phyloP scores from a whole-genome alignment of 2,113 vertebrate species.

The Labeo rohita region DNA sequence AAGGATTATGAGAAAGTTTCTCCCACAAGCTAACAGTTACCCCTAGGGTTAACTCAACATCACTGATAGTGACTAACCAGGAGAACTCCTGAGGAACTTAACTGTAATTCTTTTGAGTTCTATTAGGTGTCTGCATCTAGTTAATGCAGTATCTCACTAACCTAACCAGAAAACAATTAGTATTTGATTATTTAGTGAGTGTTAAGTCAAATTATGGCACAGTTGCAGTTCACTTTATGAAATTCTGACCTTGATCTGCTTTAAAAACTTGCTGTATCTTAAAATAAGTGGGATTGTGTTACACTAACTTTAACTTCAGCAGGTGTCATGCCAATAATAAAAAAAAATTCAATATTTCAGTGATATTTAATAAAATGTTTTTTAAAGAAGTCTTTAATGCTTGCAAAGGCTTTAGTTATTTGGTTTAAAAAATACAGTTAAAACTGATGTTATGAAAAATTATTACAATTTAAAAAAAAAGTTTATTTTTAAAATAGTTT shows the following conservation, averaged over 20 bases:
- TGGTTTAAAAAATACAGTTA: no score
- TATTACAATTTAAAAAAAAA: no score
- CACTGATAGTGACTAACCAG: not conserved
- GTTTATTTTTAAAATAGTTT: no score
- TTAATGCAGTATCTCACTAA: not conserved
- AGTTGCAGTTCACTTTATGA: not conserved
- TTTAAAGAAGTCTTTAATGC: not conserved
- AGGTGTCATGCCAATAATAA: not conserved
- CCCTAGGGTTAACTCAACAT: not conserved
- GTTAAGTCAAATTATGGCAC: not conserved
- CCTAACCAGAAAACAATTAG: not conserved
- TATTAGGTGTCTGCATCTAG: not conserved
- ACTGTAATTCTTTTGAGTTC: not conserved
- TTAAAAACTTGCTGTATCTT: not conserved
- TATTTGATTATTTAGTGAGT: not conserved
- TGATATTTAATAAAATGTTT: not conserved
- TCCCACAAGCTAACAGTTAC: slow-evolving; percentile 43
- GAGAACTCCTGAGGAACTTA: not conserved
- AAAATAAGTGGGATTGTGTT: not conserved
- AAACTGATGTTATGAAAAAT: no score
- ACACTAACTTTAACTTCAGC: slow-evolving; percentile 3
- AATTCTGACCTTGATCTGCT: not conserved
- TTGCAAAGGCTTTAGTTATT: no score
- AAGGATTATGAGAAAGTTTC: slow-evolving; percentile 65
- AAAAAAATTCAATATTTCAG: no score